A percentile compares a stretch with the other conserved stretches of the same genome.
Conservation (phyloP, 30 jellyfish, hydroid and myxozoan genomes). For the Pseudorhiza aurosa region DNA sequence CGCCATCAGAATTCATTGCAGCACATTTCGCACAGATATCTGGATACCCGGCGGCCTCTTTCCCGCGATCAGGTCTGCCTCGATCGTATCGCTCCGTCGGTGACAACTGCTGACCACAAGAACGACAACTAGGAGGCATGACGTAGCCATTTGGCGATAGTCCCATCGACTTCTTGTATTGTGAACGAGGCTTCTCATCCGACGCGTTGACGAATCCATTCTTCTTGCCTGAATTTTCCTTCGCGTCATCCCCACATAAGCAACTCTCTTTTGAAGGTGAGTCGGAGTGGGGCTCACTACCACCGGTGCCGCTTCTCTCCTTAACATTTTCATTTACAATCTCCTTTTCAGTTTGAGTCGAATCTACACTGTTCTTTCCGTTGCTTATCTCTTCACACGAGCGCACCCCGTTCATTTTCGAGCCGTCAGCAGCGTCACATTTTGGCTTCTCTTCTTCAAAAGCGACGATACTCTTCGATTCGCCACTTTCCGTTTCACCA, state of each 20-base stretch:
- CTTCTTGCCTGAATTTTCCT: conserved; percentile 23
- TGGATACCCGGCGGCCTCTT: conserved; percentile 2
- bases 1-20: conserved; percentile 49
- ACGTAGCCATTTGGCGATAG: conserved; percentile 42
- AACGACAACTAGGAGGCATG: conserved; percentile 44
- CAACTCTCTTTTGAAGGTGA: conserved; percentile 26
- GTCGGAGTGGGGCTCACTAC: conserved; percentile 3
- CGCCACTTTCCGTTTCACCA: conserved; percentile 31
- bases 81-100: conserved; percentile 54
- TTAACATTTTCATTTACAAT: neutral
- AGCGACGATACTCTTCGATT: conserved; percentile 13
- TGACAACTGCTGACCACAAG: conserved; percentile 70
- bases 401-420: neutral
- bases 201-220: conserved; percentile 50
- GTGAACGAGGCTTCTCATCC: conserved; percentile 37
- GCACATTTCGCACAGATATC: conserved; percentile 69
- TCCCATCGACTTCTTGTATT: conserved; percentile 41
- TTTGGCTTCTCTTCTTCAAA: conserved; percentile 48
- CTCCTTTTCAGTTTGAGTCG: neutral
- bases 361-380: neutral
- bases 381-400: neutral
- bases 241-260: conserved; percentile 67
- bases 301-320: neutral
- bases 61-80: conserved; percentile 49
- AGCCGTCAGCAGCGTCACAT: neutral